Evolutionary conservation across 2,888 invertebrate genomes (phyloP).

Genomic region (Lysandra bellargus): DNA sequence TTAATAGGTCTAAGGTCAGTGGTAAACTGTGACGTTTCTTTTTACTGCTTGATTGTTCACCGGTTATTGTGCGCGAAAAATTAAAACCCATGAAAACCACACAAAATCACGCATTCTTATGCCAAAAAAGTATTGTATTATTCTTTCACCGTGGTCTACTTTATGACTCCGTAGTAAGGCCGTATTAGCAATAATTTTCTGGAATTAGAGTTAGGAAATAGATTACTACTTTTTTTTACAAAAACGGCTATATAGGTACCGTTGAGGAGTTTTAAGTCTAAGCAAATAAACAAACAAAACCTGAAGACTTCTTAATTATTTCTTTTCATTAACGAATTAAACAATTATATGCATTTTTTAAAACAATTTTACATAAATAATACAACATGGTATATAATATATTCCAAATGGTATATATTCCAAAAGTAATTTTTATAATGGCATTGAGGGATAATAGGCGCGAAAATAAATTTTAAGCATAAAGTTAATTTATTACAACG

Average conservation of each 20-base stretch:
- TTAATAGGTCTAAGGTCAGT: not conserved
- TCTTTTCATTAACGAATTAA: not conserved
- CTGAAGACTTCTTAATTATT: too few species aligned
- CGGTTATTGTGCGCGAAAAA: not conserved
- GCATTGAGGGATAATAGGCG: not conserved
- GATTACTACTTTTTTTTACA: too few species aligned
- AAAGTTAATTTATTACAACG: constrained; percentile 4
- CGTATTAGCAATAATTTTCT: too few species aligned
- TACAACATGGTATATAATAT: not conserved
- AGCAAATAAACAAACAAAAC: too few species aligned
- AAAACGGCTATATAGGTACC: too few species aligned
- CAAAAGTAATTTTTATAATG: not conserved
- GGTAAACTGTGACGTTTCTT: not conserved
- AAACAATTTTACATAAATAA: not conserved
- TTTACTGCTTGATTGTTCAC: not conserved
- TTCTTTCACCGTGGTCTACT: too few species aligned
- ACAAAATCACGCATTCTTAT: too few species aligned
- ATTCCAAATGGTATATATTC: not conserved
- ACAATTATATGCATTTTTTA: not conserved
- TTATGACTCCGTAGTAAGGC: too few species aligned
- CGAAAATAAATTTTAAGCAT: not conserved
- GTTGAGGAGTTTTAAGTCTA: too few species aligned
- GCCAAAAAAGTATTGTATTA: too few species aligned
- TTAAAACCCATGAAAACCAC: too few species aligned
- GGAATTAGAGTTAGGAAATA: too few species aligned